Percentiles rank a stretch among this genome's conserved stretches.
Conservation (phyloP, 2,113 vertebrate genomes). For the Rattus norvegicus region GRCr8 NC_086020.1:8739501-8740000, state of each 20-base stretch:
- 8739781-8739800: constrained; percentile 25
- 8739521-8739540: constrained; percentile 36
- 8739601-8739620: background rate
- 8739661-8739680: background rate
- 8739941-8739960: background rate
- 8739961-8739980: background rate
- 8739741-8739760: background rate
- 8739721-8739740: background rate
- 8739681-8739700: constrained; percentile 43
- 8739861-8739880: background rate
- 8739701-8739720: background rate
- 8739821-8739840: background rate
- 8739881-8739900: background rate
- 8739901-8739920: background rate
- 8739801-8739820: constrained; percentile 20
- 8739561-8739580: constrained; percentile 11
- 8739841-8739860: background rate
- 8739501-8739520: constrained; percentile 15
- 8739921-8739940: background rate
- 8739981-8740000: background rate
- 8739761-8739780: constrained; percentile 5
- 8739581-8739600: constrained; percentile 28
- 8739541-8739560: constrained; percentile 16
- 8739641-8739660: constrained; percentile 16
- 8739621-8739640: constrained; percentile 20